Evolutionary conservation across 2,113 vertebrate genomes (phyloP), one percentile per base, ranked within the genome.

Genomic region (Mystacornis crossleyi): DNA sequence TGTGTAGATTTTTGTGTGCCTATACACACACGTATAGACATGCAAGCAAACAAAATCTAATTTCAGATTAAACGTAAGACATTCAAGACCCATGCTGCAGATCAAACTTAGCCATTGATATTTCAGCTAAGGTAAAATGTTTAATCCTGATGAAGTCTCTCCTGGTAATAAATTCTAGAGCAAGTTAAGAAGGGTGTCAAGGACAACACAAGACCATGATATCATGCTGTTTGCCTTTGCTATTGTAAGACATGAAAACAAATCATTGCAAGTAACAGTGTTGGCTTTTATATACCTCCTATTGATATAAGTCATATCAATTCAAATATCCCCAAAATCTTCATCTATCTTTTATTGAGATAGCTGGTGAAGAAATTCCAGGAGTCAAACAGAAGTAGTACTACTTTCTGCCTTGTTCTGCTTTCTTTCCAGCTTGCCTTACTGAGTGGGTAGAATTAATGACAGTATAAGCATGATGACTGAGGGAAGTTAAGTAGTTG

Each of bases 401-500:
- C 53, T 97, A 42, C 64, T 88, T 96, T 95, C 62, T 86, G 57
- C 31, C 84, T 89, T 55, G 16, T 38, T 69, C 34, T 64, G 28
- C 18, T 33, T 74, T 89, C 20, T 53, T 54, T 96, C 89, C 85
- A 95, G 54, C 73, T 97, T 86, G 53, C 70, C 86, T 95, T 73
- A 83, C 77, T 60, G 77, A 93, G n/a, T 77, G 67, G 89, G 69
- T 48, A 26, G 90, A 97, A 96, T 61, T 79, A 78, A 53, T 72
- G 54, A 85, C 47, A 90, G 81, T 79, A 78, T 83, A 55, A 62
- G 42, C 45, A 75, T 33, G 24, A 87, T 47, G 29, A 73, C 31
- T 82, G 42, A 86, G 92, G 60, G 87, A 64, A 97, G 89, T 14
- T 31, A 65, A 80, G 50, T 23, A 65, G 40, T 9, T 66, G 81